These are phyloP conservation scores for Palythoa caribaeorum DNA, from an alignment of 92 coral and sea anemone species.

Conservation along the genomic window DNA sequence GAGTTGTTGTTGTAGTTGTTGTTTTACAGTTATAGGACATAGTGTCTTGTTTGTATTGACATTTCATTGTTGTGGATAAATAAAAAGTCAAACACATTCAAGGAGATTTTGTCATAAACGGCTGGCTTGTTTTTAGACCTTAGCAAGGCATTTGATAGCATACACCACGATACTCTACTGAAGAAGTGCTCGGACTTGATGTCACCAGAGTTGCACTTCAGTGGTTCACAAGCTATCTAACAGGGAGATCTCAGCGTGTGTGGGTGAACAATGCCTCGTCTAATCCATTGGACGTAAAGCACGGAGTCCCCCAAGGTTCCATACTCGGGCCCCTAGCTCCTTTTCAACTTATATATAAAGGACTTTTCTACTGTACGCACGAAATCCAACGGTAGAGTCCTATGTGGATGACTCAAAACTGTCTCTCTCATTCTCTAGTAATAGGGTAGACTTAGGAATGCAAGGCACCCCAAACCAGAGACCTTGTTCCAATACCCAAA, in stretches of 20 bases:
- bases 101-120: too few relatives aligned
- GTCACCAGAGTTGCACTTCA: constrained; percentile 4
- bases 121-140: too few relatives aligned
- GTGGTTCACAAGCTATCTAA: constrained; percentile 48
- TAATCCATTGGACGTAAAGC: constrained; percentile 28
- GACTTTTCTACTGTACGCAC: constrained; percentile 48
- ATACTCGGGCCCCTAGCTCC: constrained; percentile 44
- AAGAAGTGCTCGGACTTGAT: constrained; percentile 24
- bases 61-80: too few relatives aligned
- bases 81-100: too few relatives aligned
- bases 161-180: constrained; percentile 33
- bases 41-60: too few relatives aligned
- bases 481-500: constrained; percentile 41
- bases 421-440: constrained; percentile 53
- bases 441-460: constrained; percentile 9
- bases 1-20: too few relatives aligned
- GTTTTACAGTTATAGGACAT: too few relatives aligned
- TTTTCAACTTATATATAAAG: constrained; percentile 55
- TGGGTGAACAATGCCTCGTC: constrained; percentile 41
- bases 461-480: constrained; percentile 9
- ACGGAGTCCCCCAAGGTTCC: constrained; percentile 64
- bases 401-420: constrained; percentile 57
- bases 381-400: constrained; percentile 34
- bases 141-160: constrained; percentile 42
- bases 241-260: constrained; percentile 30